These are phyloP conservation scores for Coronaproctus castanopsis DNA, from an alignment of 2,888 invertebrate species.

Conservation along the genomic window DNA sequence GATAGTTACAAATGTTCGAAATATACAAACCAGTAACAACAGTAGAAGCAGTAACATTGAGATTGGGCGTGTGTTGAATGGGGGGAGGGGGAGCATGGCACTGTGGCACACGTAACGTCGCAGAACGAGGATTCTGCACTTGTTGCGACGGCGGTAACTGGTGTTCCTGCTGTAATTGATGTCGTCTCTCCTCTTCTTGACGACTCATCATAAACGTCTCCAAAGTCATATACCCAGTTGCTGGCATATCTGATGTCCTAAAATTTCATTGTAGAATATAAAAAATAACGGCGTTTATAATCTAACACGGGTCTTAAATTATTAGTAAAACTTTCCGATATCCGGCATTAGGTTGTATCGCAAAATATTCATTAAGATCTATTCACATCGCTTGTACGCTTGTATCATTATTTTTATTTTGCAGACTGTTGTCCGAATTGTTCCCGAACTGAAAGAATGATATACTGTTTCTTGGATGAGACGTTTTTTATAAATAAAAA, in stretches of 20 bases:
- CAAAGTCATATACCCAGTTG: conserved; percentile 45
- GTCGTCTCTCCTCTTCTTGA: conserved; percentile 47
- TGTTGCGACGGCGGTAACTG: no score
- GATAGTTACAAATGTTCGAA: no score
- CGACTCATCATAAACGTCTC: conserved; percentile 59
- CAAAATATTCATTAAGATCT: no score
- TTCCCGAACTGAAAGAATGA: no score
- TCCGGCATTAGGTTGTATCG: no score
- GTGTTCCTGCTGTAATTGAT: conserved; percentile 18
- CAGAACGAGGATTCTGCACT: conserved; percentile 7
- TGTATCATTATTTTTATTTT: no score
- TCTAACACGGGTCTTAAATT: background rate
- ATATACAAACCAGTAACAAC: background rate
- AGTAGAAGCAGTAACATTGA: conserved; percentile 18
- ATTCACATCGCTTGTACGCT: no score
- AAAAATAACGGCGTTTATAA: no score
- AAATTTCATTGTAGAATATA: no score
- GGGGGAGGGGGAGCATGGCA: conserved; percentile 18
- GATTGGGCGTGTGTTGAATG: conserved; percentile 22
- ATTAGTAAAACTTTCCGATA: background rate
- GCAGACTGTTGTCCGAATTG: no score
- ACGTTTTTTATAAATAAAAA: no score
- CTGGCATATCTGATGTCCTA: conserved; percentile 27
- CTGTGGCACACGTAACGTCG: conserved; percentile 15
- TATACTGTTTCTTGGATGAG: no score